phyloP scores from a whole-genome alignment of 2,113 vertebrate genomes.

The Rallus limicola region DNA sequence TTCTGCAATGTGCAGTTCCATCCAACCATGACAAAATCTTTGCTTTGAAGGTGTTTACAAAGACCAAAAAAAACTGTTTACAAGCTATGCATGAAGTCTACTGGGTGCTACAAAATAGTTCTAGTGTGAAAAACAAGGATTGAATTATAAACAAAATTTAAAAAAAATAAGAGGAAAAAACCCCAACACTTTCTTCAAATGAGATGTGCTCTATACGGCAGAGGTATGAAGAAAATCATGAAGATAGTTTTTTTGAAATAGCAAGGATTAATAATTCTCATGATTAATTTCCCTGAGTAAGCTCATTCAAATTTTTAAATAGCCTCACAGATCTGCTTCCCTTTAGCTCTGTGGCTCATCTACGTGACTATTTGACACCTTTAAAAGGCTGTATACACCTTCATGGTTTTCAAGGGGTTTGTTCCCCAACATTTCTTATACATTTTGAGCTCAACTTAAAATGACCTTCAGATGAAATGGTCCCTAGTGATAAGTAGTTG shows the following conservation, averaged over 20 bases:
- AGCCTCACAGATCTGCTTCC: neutral
- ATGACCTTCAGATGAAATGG: neutral
- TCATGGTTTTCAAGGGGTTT: neutral
- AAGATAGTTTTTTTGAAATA: neutral
- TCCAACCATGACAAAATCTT: slow-evolving; percentile 44
- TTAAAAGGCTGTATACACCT: neutral
- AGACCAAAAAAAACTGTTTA: slow-evolving; percentile 21
- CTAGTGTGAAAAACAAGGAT: slow-evolving; percentile 21
- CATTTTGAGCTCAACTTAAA: neutral
- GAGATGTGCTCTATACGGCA: neutral
- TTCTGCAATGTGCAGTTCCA: slow-evolving; percentile 10
- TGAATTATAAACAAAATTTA: slow-evolving; percentile 14
- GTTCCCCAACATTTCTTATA: neutral
- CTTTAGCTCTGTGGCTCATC: neutral
- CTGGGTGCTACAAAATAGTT: slow-evolving; percentile 24
- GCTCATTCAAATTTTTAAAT: neutral
- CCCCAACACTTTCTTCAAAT: neutral
- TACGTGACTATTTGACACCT: neutral
- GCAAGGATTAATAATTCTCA: neutral
- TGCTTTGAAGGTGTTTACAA: slow-evolving; percentile 49
- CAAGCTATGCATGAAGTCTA: slow-evolving; percentile 29
- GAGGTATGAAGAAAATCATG: neutral
- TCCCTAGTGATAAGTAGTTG: neutral
- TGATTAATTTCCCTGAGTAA: neutral
- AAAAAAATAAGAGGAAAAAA: neutral